Conservation (phyloP, 2,797 vertebrate genomes). For the Bufotes viridis region DNA sequence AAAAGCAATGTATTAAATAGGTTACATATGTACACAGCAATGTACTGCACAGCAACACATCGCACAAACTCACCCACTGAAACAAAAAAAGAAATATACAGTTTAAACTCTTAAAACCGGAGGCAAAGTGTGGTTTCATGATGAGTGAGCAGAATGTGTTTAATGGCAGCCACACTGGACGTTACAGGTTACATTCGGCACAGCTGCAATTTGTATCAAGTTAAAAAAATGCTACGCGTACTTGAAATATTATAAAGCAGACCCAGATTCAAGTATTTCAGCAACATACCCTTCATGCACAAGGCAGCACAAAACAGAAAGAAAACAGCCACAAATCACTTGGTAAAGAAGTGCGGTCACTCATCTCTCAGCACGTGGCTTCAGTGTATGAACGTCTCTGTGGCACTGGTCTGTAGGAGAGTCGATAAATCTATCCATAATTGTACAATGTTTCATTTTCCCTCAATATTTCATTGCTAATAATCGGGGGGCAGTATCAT, state of each 20-base stretch:
- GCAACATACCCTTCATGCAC: slow-evolving; percentile 84
- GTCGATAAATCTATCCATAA: neutral
- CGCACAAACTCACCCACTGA: neutral
- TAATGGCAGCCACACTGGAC: slow-evolving; percentile 14
- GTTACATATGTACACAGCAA: slow-evolving; percentile 18
- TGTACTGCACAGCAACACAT: slow-evolving; percentile 43
- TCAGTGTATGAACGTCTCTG: neutral
- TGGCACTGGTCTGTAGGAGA: neutral
- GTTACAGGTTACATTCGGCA: slow-evolving; percentile 75
- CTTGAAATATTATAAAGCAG: slow-evolving; percentile 84
- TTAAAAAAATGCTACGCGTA: slow-evolving; percentile 71
- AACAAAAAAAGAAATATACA: neutral
- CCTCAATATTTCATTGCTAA: too few species aligned
- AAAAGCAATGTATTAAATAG: slow-evolving; percentile 8
- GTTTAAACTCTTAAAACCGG: neutral
- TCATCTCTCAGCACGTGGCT: neutral
- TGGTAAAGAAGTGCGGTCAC: neutral
- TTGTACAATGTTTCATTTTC: too few species aligned
- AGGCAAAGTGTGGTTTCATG: neutral
- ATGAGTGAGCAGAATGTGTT: neutral
- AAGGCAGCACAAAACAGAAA: slow-evolving; percentile 84
- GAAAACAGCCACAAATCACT: slow-evolving; percentile 22
- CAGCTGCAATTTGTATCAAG: slow-evolving; percentile 81
- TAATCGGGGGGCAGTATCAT: too few species aligned
- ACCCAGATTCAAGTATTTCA: slow-evolving; percentile 99